phyloP scores from a whole-genome alignment of 2,797 vertebrate species.

The Silurus lanzhouensis region DNA sequence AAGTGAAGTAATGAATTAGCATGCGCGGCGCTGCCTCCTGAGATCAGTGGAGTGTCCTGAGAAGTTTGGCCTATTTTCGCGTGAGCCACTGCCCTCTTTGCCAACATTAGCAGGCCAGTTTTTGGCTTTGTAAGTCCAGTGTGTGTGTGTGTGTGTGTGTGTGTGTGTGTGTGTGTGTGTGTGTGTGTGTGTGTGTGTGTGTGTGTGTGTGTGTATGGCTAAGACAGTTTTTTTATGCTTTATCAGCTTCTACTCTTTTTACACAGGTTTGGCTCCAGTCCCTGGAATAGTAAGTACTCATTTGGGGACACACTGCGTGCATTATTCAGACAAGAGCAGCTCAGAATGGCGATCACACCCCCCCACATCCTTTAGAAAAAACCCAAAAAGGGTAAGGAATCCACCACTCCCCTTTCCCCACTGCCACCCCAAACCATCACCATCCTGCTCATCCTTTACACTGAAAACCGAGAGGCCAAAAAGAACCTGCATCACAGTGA shows the following conservation, averaged over 20 bases:
- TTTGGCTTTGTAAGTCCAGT: slow-evolving; percentile 12
- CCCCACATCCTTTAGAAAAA: slow-evolving; percentile 5
- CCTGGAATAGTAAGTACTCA: slow-evolving; percentile 1
- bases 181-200: slow-evolving; percentile 12
- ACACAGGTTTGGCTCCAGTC: slow-evolving; percentile 1
- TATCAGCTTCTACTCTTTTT: slow-evolving; percentile 12
- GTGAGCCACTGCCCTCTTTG: slow-evolving; percentile 45
- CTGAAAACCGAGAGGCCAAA: slow-evolving; percentile 12
- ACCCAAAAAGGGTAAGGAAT: not conserved
- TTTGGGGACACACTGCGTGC: not conserved
- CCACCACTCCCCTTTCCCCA: not conserved
- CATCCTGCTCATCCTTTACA: not conserved
- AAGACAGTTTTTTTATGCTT: slow-evolving; percentile 5
- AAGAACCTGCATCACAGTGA: slow-evolving; percentile 19
- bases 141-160: slow-evolving; percentile 12
- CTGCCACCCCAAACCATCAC: not conserved
- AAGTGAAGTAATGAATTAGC: slow-evolving; percentile 24
- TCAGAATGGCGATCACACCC: not conserved
- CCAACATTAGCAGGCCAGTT: slow-evolving; percentile 40
- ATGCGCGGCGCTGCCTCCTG: slow-evolving; percentile 6
- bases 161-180: slow-evolving; percentile 9
- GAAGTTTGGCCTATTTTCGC: slow-evolving; percentile 43
- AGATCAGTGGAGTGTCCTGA: slow-evolving; percentile 37
- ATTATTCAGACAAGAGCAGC: slow-evolving; percentile 25
- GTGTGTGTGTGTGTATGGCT: not conserved